These are phyloP conservation scores for Burhinus oedicnemus DNA, from an alignment of 2,113 vertebrate species.

Conservation along the genomic window DNA sequence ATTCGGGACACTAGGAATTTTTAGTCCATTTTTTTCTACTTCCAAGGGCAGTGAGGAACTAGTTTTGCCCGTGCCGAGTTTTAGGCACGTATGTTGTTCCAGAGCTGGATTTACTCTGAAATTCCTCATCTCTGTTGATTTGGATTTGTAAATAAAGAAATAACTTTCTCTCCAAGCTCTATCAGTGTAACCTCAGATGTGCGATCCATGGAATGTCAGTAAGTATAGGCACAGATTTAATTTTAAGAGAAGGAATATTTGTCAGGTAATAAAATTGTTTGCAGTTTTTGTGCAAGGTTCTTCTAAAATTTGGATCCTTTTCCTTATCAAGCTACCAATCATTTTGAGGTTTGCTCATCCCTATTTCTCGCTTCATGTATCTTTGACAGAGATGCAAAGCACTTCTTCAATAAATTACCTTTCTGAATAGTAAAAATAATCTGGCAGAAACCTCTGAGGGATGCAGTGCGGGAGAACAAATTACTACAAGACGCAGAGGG, in stretches of 20 bases:
- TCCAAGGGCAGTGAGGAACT: constrained; percentile 26
- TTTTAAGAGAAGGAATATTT: background rate
- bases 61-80: background rate
- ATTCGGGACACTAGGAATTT: background rate
- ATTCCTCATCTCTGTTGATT: background rate
- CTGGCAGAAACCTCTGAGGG: constrained; percentile 46
- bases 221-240: constrained; percentile 4
- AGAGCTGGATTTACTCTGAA: background rate
- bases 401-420: constrained; percentile 60
- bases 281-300: background rate
- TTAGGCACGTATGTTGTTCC: background rate
- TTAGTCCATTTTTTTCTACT: background rate
- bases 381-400: constrained; percentile 45
- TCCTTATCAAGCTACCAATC: constrained; percentile 23
- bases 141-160: constrained; percentile 22
- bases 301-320: constrained; percentile 23
- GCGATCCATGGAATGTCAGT: background rate
- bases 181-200: background rate
- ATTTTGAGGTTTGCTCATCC: constrained; percentile 10
- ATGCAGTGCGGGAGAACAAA: constrained; percentile 22
- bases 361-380: constrained; percentile 10
- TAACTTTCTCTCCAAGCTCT: background rate
- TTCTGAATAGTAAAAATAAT: constrained; percentile 63
- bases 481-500: constrained; percentile 60
- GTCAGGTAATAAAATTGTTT: background rate